Evolutionary conservation across 2,888 invertebrate species (phyloP).

Genomic region (Celastrina argiolus): DNA sequence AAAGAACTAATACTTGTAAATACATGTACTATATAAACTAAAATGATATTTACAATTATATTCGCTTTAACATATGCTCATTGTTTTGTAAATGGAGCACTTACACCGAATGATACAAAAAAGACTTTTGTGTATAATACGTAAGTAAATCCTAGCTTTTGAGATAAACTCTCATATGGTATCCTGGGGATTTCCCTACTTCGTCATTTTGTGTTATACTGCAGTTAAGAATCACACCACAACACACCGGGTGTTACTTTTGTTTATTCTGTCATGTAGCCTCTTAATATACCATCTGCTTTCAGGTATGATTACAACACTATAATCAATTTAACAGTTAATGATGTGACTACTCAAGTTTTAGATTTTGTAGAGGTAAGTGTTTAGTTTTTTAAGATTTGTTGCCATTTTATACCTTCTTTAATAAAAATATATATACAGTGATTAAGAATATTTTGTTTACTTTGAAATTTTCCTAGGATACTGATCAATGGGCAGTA

Average conservation of each 20-base stretch:
- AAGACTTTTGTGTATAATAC: constrained; percentile 53
- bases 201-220: neutral
- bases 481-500: constrained; percentile 37
- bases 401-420: no score
- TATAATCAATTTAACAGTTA: constrained; percentile 45
- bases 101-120: constrained; percentile 33
- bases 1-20: neutral
- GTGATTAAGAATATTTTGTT: neutral
- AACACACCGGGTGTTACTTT: neutral
- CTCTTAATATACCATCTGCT: constrained; percentile 28
- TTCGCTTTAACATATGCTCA: constrained; percentile 19
- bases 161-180: neutral
- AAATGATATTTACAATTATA: constrained; percentile 7
- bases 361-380: constrained; percentile 61
- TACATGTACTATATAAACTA: neutral
- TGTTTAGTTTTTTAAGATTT: neutral
- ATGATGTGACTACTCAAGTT: constrained; percentile 53
- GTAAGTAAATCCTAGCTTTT: constrained; percentile 43
- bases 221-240: neutral
- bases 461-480: constrained; percentile 34
- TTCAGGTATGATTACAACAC: constrained; percentile 54
- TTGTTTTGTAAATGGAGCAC: constrained; percentile 8
- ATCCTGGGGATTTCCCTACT: neutral
- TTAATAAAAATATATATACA: neutral
- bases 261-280: neutral